Conservation (phyloP, 2,888 invertebrate genomes). For the Heliconius sara region DNA sequence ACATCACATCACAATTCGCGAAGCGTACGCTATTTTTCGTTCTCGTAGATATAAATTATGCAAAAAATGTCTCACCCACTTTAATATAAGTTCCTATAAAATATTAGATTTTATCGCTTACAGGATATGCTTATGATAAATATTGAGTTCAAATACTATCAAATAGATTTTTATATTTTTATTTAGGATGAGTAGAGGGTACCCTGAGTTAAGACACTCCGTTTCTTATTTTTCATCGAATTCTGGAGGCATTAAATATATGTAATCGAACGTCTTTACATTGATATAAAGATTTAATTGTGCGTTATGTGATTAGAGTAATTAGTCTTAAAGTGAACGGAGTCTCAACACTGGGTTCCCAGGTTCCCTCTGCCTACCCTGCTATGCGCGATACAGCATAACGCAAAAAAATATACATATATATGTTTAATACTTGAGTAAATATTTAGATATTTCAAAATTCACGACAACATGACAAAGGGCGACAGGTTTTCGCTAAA, state of each 20-base stretch:
- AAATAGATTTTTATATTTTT: not conserved
- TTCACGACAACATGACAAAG: not conserved
- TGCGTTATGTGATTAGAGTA: too few species aligned
- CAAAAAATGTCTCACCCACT: constrained; percentile 25
- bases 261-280: too few species aligned
- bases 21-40: constrained; percentile 24
- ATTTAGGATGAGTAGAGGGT: not conserved
- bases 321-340: too few species aligned
- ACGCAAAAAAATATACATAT: too few species aligned
- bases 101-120: constrained; percentile 26
- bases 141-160: not conserved
- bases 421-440: not conserved
- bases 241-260: too few species aligned
- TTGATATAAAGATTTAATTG: too few species aligned
- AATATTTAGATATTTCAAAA: not conserved
- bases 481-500: constrained; percentile 9
- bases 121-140: not conserved
- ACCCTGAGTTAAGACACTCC: too few species aligned
- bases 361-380: too few species aligned
- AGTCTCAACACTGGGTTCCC: too few species aligned
- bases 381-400: not conserved
- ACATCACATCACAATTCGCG: constrained; percentile 16
- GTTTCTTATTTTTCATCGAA: too few species aligned
- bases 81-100: constrained; percentile 26
- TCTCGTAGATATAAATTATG: constrained; percentile 19